A percentile compares a stretch with the other conserved stretches of the same genome.
Conservation (phyloP, 2,888 invertebrate species). For the Dyspetes luteomarginatus region DNA sequence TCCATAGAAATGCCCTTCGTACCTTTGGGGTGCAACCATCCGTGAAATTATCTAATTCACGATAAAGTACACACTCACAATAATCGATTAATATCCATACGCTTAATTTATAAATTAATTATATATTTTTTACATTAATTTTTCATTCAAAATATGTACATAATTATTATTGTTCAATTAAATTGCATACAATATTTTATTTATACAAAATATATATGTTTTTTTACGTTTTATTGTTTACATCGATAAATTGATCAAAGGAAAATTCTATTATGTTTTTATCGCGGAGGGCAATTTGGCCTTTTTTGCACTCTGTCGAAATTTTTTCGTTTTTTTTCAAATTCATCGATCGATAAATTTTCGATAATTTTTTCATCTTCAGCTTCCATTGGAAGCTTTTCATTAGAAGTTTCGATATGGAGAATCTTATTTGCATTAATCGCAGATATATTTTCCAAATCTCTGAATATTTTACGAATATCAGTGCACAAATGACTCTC, state of each 20-base stretch:
- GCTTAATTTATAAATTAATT: not conserved
- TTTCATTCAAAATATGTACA: not conserved
- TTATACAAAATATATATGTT: not conserved
- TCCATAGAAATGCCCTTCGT: slow-evolving; percentile 57
- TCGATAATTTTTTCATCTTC: slow-evolving; percentile 6
- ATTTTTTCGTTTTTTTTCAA: slow-evolving; percentile 8
- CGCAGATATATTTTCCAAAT: slow-evolving; percentile 53
- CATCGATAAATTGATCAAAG: too few relatives aligned
- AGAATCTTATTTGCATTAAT: slow-evolving; percentile 21
- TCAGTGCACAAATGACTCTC: slow-evolving; percentile 64
- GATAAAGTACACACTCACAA: not conserved
- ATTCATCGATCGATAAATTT: slow-evolving; percentile 1
- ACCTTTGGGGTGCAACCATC: slow-evolving; percentile 22
- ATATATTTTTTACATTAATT: not conserved
- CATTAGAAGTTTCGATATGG: not conserved
- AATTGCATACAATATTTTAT: not conserved
- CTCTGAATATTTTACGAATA: slow-evolving; percentile 64
- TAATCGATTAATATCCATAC: too few relatives aligned
- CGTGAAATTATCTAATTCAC: slow-evolving; percentile 10
- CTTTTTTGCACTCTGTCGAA: slow-evolving; percentile 30
- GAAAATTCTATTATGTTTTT: too few relatives aligned
- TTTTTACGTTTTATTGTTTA: too few relatives aligned
- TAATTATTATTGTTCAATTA: not conserved
- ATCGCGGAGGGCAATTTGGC: slow-evolving; percentile 57
- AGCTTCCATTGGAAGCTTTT: not conserved